Evolutionary conservation across 2,113 vertebrate genomes (phyloP).

Genomic region (Circaetus gallicus): DNA sequence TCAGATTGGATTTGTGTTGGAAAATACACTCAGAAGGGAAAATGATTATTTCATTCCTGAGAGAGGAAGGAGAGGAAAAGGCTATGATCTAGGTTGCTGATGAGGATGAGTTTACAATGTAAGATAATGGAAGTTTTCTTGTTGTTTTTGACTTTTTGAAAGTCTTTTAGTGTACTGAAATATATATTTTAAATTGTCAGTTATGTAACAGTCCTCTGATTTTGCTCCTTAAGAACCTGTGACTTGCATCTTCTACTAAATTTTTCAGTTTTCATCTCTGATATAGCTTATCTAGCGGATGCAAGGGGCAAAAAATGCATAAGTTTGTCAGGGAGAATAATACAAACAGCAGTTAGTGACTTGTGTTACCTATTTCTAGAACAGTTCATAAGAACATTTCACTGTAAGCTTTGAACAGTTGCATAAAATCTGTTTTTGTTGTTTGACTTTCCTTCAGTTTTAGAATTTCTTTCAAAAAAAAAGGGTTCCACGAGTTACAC

Average conservation of each 20-base stretch:
- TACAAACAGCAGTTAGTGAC: not conserved
- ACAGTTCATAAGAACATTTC: not conserved
- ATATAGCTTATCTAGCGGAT: not conserved
- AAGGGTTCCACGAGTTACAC: not conserved
- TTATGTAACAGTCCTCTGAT: not conserved
- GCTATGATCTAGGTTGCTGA: not conserved
- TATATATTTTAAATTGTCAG: not conserved
- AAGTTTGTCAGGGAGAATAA: not conserved
- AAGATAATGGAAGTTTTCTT: not conserved
- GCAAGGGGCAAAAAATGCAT: not conserved
- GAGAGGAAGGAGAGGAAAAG: not conserved
- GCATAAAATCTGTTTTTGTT: not conserved
- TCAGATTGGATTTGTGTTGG: not conserved
- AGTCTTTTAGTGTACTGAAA: not conserved
- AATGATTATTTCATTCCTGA: not conserved
- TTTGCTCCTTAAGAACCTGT: not conserved
- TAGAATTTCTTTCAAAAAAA: not conserved
- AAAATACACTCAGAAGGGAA: not conserved
- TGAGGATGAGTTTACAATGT: not conserved
- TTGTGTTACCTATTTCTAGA: not conserved
- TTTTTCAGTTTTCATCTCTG: not conserved
- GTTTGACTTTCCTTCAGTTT: not conserved
- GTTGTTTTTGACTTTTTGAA: not conserved
- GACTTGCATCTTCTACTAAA: not conserved
- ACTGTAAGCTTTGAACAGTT: not conserved